Evolutionary conservation across 2,888 invertebrate genomes (phyloP).

Genomic region (Pseudococcus longispinus): DNA sequence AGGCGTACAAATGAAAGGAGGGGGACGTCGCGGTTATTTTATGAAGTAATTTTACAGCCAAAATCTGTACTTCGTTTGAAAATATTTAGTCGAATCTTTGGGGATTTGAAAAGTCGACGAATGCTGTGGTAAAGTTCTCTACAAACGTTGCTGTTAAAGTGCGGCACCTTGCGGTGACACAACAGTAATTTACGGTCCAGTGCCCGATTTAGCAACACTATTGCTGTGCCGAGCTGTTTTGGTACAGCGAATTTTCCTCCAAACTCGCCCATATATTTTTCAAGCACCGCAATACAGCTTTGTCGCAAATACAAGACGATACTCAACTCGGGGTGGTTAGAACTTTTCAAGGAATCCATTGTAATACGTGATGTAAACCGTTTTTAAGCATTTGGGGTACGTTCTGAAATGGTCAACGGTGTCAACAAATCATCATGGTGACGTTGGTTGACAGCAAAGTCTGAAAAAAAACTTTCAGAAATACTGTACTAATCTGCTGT

Average conservation of each 20-base stretch:
- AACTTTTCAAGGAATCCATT: neutral
- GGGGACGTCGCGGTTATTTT: neutral
- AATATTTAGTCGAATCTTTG: neutral
- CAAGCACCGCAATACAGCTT: neutral
- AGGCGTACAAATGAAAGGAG: neutral
- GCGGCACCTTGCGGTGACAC: constrained; percentile 54
- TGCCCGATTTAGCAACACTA: constrained; percentile 37
- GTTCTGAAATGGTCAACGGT: too few species aligned
- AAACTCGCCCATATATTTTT: constrained; percentile 19
- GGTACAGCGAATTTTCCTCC: constrained; percentile 1
- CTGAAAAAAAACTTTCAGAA: too few species aligned
- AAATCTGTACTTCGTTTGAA: neutral
- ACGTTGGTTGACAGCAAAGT: too few species aligned
- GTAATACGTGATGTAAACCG: neutral
- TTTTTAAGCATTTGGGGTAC: neutral
- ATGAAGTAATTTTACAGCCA: constrained; percentile 20
- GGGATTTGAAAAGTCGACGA: constrained; percentile 38
- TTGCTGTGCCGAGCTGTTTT: neutral
- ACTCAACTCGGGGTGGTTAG: neutral
- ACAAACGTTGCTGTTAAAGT: constrained; percentile 27
- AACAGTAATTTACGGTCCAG: constrained; percentile 52
- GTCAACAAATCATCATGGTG: too few species aligned
- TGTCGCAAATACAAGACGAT: neutral
- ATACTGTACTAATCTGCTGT: too few species aligned
- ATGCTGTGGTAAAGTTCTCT: constrained; percentile 36